Base-by-base conservation (phyloP, 1,140 invertebrate genomes). In the Euura saliciscinereae region DNA sequence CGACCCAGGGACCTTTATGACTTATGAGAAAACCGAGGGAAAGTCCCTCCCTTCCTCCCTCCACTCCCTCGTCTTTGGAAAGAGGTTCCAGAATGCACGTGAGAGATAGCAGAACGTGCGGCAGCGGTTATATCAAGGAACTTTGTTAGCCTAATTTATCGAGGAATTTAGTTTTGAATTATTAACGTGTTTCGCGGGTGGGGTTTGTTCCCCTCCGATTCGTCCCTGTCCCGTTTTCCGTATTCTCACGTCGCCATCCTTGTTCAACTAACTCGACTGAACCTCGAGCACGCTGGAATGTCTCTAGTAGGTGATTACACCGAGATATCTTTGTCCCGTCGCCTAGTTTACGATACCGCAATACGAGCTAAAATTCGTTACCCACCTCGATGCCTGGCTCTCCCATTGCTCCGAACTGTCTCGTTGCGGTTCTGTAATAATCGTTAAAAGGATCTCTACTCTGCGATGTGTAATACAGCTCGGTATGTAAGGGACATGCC, bases 121-220 rank as follows among this genome's bases (percentile, higher is more conserved):
- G 42, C 43, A 28, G 43, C 44, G 28, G 7, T 43, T 28, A 51
- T 67, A 65, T 46, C 8, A 59, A 70, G 73, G 77, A 83, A 82
- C 78, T 82, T 82, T 76, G 78, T 83, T 80, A 82, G 79, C 73
- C 77, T 82, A 81, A 83, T 83, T 82, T 79, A 83, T 81, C 78
- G 78, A 75, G 68, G 78, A 80, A 79, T 80, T 81, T 78, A 76
- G 68, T 74, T 73, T 71, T 65, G 77, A 78, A 78, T 78, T 80
- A 80, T 80, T 80, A 80, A 80, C 76, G 77, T 67, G 28, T 44
- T 67, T 67, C 66, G 66, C 66, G 66, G 65, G 28, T 28, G 13
- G 28, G 28, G 28, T 28, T 28, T 28, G 28, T 28, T 28, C 3
- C 51, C 51, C 28, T 28, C 28, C 28, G 28, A 28, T 28, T 28